phyloP scores from a whole-genome alignment of 2,113 vertebrate species.

The Lota lota region DNA sequence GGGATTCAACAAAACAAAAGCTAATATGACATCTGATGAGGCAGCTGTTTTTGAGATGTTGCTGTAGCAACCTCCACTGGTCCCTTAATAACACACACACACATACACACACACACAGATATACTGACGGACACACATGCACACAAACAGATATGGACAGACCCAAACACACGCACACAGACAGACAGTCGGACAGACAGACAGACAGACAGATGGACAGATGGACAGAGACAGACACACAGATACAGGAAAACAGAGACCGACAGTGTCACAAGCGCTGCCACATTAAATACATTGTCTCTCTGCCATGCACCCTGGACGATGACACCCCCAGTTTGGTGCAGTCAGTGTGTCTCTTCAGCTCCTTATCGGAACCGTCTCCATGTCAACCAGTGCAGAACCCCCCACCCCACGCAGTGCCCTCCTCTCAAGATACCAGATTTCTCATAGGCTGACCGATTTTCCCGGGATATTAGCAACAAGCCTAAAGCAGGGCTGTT shows the following conservation, averaged over 20 bases:
- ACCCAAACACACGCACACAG: too few species aligned
- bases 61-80: constrained; percentile 13
- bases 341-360: too few species aligned
- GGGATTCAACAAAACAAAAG: background rate
- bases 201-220: background rate
- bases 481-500: background rate
- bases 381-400: too few species aligned
- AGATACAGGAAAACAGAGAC: too few species aligned
- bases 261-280: too few species aligned
- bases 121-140: background rate
- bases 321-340: too few species aligned
- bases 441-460: constrained; percentile 21
- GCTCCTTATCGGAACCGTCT: too few species aligned
- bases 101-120: background rate
- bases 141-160: too few species aligned
- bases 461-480: constrained; percentile 18
- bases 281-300: too few species aligned
- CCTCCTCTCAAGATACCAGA: too few species aligned
- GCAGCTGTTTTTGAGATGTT: constrained; percentile 23
- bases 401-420: too few species aligned
- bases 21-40: background rate
- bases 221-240: background rate
- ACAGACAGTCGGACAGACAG: background rate
- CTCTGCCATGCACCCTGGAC: too few species aligned
- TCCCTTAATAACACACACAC: background rate